phyloP scores from a whole-genome alignment of 2,113 vertebrate species.

The Megaceryle maxima region DNA sequence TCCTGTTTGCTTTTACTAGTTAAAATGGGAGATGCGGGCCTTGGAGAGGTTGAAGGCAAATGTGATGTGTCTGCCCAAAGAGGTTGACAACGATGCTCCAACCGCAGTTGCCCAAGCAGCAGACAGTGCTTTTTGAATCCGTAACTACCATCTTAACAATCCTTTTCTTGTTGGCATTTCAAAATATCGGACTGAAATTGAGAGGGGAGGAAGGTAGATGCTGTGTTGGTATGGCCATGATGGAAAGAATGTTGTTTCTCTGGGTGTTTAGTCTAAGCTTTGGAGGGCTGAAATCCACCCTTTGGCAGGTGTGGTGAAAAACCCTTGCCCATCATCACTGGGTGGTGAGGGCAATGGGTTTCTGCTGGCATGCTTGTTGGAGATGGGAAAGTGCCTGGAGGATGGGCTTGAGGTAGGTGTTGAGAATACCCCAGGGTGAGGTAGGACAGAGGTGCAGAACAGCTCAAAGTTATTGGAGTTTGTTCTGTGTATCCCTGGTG shows the following conservation, averaged over 20 bases:
- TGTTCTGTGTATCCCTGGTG: background rate
- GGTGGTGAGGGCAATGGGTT: background rate
- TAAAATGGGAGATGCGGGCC: background rate
- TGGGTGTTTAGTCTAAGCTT: background rate
- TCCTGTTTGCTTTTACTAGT: background rate
- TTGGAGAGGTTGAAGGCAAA: background rate
- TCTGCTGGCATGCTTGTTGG: background rate
- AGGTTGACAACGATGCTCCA: background rate
- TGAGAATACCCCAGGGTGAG: background rate
- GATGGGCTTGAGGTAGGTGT: background rate
- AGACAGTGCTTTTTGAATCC: background rate
- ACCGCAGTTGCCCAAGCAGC: background rate
- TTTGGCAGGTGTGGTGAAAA: background rate
- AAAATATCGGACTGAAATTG: background rate
- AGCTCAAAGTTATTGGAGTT: background rate
- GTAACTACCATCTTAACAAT: background rate
- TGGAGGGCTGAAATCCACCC: background rate
- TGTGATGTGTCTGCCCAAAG: background rate
- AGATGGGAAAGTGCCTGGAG: background rate
- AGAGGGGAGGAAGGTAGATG: background rate
- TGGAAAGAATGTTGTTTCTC: background rate
- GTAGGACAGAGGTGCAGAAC: background rate
- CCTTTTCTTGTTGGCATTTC: background rate
- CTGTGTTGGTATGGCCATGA: accelerated
- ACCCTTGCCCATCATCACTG: background rate